phyloP scores from a whole-genome alignment of 1,140 invertebrate species.

The Dinothrombium tinctorium region DNA sequence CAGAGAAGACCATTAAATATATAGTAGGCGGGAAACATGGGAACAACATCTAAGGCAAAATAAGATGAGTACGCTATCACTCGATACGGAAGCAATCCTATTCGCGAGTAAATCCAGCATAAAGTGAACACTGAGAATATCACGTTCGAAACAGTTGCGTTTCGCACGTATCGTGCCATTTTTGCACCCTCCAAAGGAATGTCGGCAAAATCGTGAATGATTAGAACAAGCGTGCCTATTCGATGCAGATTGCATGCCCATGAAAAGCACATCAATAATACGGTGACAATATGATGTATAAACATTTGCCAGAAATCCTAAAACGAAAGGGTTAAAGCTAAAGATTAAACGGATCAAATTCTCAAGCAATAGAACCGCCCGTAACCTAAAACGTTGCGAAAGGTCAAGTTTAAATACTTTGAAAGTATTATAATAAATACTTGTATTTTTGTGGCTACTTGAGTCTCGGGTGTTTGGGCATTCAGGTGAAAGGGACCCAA shows the following conservation, averaged over 20 bases:
- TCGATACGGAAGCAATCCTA: slow-evolving; percentile 54
- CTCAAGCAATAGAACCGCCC: too few relatives aligned
- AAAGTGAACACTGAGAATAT: slow-evolving; percentile 68
- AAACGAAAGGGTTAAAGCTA: too few relatives aligned
- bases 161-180: slow-evolving; percentile 69
- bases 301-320: slow-evolving; percentile 99
- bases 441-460: too few relatives aligned
- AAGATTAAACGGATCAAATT: too few relatives aligned
- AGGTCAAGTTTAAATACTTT: too few relatives aligned
- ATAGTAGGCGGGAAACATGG: slow-evolving; percentile 84
- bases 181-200: slow-evolving; percentile 75
- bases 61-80: slow-evolving; percentile 42
- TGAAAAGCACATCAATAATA: slow-evolving; percentile 63
- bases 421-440: too few relatives aligned
- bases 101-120: slow-evolving; percentile 60
- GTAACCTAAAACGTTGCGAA: too few relatives aligned
- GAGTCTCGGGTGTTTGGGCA: too few relatives aligned
- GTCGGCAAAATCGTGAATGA: slow-evolving; percentile 84
- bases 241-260: slow-evolving; percentile 83
- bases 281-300: slow-evolving; percentile 78
- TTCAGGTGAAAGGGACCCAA: too few relatives aligned
- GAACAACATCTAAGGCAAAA: slow-evolving; percentile 52
- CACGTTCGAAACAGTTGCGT: slow-evolving; percentile 57
- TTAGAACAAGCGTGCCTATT: slow-evolving; percentile 66
- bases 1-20: slow-evolving; percentile 74